Conservation (phyloP, 2,797 vertebrate species). For the Nannoperca obscura region DNA sequence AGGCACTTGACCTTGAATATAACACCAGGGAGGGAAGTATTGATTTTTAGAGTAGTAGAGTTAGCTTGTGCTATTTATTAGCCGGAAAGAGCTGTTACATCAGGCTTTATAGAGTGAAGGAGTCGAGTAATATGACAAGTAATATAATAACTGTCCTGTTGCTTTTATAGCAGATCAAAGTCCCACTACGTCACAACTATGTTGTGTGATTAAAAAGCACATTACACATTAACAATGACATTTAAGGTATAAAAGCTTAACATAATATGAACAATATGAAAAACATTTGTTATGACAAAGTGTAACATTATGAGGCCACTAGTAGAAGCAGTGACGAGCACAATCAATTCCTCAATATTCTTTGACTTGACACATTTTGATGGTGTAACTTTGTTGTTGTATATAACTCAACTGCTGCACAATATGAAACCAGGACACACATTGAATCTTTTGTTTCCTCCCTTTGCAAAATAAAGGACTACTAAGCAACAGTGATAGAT, state of each 20-base stretch:
- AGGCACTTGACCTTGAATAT: not conserved
- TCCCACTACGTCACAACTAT: too few species aligned
- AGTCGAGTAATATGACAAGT: not conserved
- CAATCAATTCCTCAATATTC: not conserved
- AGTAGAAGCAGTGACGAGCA: not conserved
- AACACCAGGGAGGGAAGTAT: not conserved
- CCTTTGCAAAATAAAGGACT: slow-evolving; percentile 6
- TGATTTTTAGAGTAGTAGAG: slow-evolving; percentile 3
- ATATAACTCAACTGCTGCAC: not conserved
- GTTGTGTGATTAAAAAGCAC: slow-evolving; percentile 1
- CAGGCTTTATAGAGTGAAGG: not conserved
- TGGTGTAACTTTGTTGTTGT: not conserved
- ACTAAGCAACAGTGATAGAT: not conserved
- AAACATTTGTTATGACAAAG: not conserved
- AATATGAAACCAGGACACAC: not conserved
- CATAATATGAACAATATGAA: not conserved
- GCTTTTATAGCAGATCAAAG: not conserved
- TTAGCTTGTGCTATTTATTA: slow-evolving; percentile 2
- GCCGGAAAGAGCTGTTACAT: not conserved
- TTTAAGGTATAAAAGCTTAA: not conserved
- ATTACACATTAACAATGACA: not conserved
- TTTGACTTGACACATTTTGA: not conserved
- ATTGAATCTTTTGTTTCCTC: not conserved
- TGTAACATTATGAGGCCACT: not conserved
- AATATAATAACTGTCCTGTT: not conserved